Conservation (phyloP, 2,888 invertebrate genomes). For the Erebia ligea region DNA sequence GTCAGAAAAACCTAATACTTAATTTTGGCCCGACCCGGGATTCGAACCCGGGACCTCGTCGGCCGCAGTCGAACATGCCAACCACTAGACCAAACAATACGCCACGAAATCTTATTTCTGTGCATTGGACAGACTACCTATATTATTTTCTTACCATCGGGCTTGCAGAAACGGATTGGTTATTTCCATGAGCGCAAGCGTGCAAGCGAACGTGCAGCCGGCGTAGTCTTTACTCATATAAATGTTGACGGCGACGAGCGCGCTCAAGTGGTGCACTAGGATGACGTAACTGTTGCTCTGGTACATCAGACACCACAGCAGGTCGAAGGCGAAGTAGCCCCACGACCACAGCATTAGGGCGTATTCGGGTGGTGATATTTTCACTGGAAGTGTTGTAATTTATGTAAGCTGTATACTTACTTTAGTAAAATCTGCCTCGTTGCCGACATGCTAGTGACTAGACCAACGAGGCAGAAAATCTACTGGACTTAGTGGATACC, state of each 20-base stretch:
- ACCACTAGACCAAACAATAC: too few species aligned
- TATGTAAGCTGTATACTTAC: too few species aligned
- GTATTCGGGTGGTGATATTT: constrained; percentile 61
- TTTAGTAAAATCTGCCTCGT: too few species aligned
- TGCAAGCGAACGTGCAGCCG: constrained; percentile 81
- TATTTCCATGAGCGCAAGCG: constrained; percentile 82
- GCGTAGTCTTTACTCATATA: constrained; percentile 76
- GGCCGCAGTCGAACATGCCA: too few species aligned
- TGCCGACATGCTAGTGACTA: too few species aligned
- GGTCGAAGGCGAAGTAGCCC: constrained; percentile 85
- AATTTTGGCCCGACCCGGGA: too few species aligned
- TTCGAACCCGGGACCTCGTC: too few species aligned
- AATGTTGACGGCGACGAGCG: constrained; percentile 75
- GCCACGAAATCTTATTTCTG: too few species aligned
- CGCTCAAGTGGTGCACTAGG: constrained; percentile 80
- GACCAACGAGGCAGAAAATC: too few species aligned
- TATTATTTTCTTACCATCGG: constrained; percentile 83
- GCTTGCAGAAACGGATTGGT: constrained; percentile 85
- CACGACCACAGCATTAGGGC: constrained; percentile 81
- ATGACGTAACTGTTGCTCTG: constrained; percentile 78
- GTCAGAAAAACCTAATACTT: too few species aligned
- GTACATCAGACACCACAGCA: constrained; percentile 82
- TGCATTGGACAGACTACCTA: background rate
- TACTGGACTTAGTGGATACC: too few species aligned
- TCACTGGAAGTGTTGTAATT: constrained; percentile 50